These are phyloP conservation scores for Euphydryas editha DNA, from an alignment of 2,888 invertebrate species.

Conservation along the genomic window DNA sequence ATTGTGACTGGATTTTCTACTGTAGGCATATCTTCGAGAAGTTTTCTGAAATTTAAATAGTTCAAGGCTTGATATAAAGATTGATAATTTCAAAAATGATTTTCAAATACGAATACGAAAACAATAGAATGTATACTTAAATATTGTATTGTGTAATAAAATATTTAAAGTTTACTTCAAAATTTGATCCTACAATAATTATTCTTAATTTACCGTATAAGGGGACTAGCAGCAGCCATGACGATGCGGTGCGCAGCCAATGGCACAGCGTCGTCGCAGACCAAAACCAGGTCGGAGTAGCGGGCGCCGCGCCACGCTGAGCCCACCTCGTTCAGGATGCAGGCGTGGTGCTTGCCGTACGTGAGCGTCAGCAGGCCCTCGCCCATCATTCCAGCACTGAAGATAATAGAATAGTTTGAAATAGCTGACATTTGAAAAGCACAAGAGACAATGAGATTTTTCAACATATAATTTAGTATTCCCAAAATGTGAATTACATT, in stretches of 20 bases:
- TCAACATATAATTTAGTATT: neutral
- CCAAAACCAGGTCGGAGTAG: slow-evolving; percentile 93
- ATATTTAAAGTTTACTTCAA: too few species aligned
- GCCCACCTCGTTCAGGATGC: slow-evolving; percentile 94
- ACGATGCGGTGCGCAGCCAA: slow-evolving; percentile 93
- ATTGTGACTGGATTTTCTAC: slow-evolving; percentile 90
- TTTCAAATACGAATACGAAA: neutral
- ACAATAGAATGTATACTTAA: neutral
- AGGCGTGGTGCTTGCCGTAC: slow-evolving; percentile 96
- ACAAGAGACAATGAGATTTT: neutral
- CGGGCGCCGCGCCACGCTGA: slow-evolving; percentile 94
- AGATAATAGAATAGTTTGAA: slow-evolving; percentile 49
- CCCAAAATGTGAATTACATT: too few species aligned
- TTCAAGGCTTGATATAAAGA: neutral
- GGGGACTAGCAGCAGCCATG: slow-evolving; percentile 93
- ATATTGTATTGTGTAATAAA: neutral
- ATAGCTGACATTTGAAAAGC: neutral
- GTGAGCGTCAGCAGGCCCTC: slow-evolving; percentile 94
- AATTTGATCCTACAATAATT: neutral
- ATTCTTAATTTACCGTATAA: slow-evolving; percentile 86
- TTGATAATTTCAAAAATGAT: neutral
- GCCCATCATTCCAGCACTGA: slow-evolving; percentile 84
- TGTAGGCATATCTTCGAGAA: slow-evolving; percentile 88
- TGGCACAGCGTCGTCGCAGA: slow-evolving; percentile 92
- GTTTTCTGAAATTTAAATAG: slow-evolving; percentile 77